phyloP scores from a whole-genome alignment of 2,888 invertebrate species.

The Perizoma affinitatum region DNA sequence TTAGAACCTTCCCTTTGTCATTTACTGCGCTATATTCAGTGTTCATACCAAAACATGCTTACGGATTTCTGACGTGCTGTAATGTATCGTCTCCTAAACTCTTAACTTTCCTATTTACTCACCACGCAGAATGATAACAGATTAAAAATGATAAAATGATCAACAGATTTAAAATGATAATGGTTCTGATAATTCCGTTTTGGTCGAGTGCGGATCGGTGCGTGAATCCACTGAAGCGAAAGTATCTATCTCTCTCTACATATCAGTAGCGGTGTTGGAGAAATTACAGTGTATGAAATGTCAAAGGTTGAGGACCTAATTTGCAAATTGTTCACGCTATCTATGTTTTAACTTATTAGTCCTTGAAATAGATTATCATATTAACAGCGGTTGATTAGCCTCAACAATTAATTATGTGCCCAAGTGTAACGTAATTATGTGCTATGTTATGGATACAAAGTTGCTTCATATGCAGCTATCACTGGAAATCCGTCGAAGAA shows the following conservation, averaged over 20 bases:
- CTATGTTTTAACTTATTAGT: slow-evolving; percentile 4
- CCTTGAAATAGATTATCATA: too few species aligned
- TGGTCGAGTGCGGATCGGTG: slow-evolving; percentile 26
- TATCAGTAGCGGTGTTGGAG: slow-evolving; percentile 18
- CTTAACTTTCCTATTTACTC: slow-evolving; percentile 26
- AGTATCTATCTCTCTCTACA: slow-evolving; percentile 19
- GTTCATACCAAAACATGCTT: background rate
- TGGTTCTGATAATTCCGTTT: slow-evolving; percentile 30
- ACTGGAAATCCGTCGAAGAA: too few species aligned
- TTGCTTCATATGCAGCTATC: too few species aligned
- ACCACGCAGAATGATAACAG: slow-evolving; percentile 25
- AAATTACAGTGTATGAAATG: slow-evolving; percentile 24
- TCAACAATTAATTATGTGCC: too few species aligned
- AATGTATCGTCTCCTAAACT: slow-evolving; percentile 2
- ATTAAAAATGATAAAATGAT: slow-evolving; percentile 37
- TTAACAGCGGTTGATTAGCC: too few species aligned
- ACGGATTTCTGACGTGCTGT: too few species aligned
- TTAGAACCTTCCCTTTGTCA: too few species aligned
- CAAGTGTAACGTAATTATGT: too few species aligned
- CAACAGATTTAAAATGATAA: slow-evolving; percentile 35
- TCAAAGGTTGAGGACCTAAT: slow-evolving; percentile 31
- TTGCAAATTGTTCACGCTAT: too few species aligned
- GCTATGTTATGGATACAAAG: too few species aligned
- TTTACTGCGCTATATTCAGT: too few species aligned
- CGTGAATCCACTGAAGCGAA: slow-evolving; percentile 36